Conservation (phyloP, 2,113 vertebrate species). For the Mystacornis crossleyi region DNA sequence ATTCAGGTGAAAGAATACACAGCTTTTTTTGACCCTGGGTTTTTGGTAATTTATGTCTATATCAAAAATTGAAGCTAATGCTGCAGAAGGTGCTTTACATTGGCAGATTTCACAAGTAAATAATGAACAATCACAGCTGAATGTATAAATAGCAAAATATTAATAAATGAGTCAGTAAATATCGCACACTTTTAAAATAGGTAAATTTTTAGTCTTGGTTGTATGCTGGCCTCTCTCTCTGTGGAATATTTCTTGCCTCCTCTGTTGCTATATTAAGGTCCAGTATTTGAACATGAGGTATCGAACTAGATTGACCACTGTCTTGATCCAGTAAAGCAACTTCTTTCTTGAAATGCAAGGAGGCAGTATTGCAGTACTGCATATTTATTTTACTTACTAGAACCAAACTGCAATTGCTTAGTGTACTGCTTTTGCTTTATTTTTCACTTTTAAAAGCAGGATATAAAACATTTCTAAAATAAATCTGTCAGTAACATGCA, state of each 20-base stretch:
- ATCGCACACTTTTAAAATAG: not conserved
- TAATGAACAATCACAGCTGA: not conserved
- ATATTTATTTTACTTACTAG: not conserved
- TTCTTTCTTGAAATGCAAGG: conserved; percentile 12
- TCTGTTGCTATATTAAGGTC: not conserved
- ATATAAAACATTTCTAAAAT: conserved; percentile 34
- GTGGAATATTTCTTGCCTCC: not conserved
- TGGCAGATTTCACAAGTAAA: not conserved
- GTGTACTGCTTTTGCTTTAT: not conserved
- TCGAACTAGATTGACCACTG: not conserved
- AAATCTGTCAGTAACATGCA: conserved; percentile 15
- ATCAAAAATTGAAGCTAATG: not conserved
- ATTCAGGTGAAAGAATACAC: not conserved
- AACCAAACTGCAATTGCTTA: not conserved
- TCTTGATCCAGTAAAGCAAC: not conserved
- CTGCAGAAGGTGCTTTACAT: not conserved
- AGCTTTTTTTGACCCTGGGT: not conserved
- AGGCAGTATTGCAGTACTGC: not conserved
- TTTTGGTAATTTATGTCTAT: not conserved
- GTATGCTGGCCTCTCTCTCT: not conserved
- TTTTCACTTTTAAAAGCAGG: not conserved
- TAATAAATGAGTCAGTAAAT: not conserved
- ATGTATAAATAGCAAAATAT: not conserved
- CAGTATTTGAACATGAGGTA: not conserved
- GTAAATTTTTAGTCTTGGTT: not conserved